A percentile compares a stretch with the other conserved stretches of the same genome.
Conservation (phyloP, 2,797 vertebrate genomes). For the Poecilia picta region DNA sequence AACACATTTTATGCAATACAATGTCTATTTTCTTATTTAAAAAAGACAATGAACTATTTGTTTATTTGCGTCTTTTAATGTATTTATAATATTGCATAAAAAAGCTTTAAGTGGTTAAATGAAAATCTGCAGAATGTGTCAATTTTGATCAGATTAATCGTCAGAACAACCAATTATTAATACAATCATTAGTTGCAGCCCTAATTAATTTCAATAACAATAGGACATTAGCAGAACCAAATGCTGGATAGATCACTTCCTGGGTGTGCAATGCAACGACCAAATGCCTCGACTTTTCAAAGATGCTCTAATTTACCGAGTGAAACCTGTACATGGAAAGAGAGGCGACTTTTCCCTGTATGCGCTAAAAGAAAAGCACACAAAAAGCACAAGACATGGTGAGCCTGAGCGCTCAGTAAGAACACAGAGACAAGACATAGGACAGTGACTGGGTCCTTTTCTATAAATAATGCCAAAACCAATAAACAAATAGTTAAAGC, state of each 20-base stretch:
- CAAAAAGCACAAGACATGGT: constrained; percentile 69
- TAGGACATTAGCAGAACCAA: neutral
- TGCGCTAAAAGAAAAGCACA: constrained; percentile 61
- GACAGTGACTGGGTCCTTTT: constrained; percentile 72
- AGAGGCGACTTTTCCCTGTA: neutral
- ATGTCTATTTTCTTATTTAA: too few species aligned
- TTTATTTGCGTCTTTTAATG: too few species aligned
- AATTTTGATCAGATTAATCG: too few species aligned
- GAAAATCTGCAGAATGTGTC: too few species aligned
- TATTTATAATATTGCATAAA: too few species aligned
- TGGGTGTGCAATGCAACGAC: neutral
- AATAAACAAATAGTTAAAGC: neutral
- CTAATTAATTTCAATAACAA: too few species aligned
- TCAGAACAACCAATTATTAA: too few species aligned
- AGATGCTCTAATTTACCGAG: neutral
- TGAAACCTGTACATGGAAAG: neutral
- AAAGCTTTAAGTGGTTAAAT: too few species aligned
- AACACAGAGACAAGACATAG: constrained; percentile 82
- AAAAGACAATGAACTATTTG: too few species aligned
- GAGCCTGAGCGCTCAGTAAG: constrained; percentile 52
- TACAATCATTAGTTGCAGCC: too few species aligned
- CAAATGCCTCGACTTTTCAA: too few species aligned
- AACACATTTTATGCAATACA: too few species aligned
- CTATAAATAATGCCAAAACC: neutral
- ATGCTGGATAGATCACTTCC: neutral